These are phyloP conservation scores for Trissonchulus latispiculum DNA, from an alignment of 2,888 invertebrate species.

Conservation along the genomic window DNA sequence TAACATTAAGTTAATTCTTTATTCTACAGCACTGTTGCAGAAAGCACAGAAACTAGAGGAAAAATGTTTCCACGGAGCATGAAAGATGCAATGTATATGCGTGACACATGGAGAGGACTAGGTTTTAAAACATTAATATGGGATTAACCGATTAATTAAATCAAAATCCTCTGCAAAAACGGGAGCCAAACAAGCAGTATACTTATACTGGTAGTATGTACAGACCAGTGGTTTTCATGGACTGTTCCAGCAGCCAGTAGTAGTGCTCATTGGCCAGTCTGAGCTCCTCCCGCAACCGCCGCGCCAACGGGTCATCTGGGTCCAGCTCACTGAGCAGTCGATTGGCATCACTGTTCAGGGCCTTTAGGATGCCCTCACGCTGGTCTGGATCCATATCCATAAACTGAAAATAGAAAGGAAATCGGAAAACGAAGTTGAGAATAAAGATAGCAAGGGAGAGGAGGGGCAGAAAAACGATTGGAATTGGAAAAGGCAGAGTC, in stretches of 20 bases:
- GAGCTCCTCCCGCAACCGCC: slow-evolving; percentile 76
- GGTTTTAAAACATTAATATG: too few species aligned
- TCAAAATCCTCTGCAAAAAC: too few species aligned
- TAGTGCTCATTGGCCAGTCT: slow-evolving; percentile 45
- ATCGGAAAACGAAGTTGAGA: neutral
- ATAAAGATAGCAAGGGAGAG: too few species aligned
- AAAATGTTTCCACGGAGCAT: too few species aligned
- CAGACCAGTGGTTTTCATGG: neutral
- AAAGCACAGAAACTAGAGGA: too few species aligned
- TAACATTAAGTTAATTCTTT: too few species aligned
- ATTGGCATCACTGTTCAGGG: slow-evolving; percentile 92
- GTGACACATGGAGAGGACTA: too few species aligned
- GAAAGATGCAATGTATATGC: too few species aligned
- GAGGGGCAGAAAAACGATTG: neutral
- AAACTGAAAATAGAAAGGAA: slow-evolving; percentile 54
- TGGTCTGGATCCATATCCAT: slow-evolving; percentile 91
- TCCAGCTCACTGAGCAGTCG: slow-evolving; percentile 90
- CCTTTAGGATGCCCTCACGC: slow-evolving; percentile 76
- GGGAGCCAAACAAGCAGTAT: too few species aligned
- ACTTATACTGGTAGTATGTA: too few species aligned
- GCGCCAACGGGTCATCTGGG: slow-evolving; percentile 80
- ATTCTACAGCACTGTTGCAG: too few species aligned
- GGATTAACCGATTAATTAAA: too few species aligned
- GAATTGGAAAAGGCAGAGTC: neutral
- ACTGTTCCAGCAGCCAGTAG: slow-evolving; percentile 45